Evolutionary conservation across 2,888 invertebrate genomes (phyloP).

Genomic region (Ichneumon xanthorius): DNA sequence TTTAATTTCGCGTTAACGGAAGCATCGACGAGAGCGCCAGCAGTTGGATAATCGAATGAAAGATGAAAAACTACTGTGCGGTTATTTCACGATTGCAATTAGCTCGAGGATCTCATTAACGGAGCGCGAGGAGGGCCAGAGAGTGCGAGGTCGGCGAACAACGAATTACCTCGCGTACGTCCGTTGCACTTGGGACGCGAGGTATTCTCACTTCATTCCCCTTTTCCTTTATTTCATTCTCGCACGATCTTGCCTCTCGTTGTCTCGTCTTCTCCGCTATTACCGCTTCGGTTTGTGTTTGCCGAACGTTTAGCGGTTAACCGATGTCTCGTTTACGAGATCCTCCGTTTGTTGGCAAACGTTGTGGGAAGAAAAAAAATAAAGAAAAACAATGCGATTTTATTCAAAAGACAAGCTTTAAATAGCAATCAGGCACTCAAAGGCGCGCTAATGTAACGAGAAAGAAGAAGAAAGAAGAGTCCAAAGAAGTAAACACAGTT

Average conservation of each 20-base stretch:
- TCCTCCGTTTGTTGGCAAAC: background rate
- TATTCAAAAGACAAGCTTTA: background rate
- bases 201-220: background rate
- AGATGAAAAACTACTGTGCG: conserved; percentile 13
- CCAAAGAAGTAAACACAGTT: too few relatives aligned
- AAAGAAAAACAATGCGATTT: background rate
- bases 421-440: background rate
- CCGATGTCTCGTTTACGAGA: background rate
- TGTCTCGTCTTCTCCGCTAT: background rate
- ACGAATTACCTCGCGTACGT: background rate
- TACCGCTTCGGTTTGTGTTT: background rate
- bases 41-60: background rate
- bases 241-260: background rate
- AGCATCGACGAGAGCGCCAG: background rate
- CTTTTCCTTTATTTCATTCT: background rate
- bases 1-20: background rate
- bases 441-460: too few relatives aligned
- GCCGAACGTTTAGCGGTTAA: background rate
- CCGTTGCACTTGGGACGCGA: background rate
- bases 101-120: conserved; percentile 16
- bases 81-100: conserved; percentile 16
- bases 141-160: background rate
- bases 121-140: background rate
- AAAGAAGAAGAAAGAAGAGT: too few relatives aligned
- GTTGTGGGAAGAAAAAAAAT: background rate